Conservation (phyloP, 53 echinoderm and acorn worm genomes). For the Astropecten irregularis region DNA sequence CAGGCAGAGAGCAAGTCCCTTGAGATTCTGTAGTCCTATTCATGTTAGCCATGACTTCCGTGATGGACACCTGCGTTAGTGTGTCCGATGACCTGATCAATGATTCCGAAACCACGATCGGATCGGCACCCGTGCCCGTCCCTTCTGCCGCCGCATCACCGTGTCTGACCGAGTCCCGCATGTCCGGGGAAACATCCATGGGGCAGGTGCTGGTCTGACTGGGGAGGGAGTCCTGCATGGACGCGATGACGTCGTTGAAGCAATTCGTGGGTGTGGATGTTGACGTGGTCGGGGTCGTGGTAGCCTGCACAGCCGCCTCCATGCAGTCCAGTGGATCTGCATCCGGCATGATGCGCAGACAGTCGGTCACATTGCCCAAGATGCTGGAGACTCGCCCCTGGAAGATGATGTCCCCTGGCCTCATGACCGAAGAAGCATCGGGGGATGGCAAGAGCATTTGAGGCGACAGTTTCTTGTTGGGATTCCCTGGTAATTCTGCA, state of each 20-base stretch:
- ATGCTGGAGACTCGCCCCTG: constrained; percentile 51
- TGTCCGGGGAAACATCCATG: neutral
- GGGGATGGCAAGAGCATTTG: neutral
- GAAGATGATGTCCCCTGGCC: constrained; percentile 12
- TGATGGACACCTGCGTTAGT: neutral
- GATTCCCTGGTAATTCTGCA: neutral
- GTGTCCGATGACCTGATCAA: constrained; percentile 11
- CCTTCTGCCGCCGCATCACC: neutral
- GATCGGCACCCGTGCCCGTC: neutral
- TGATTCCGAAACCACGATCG: constrained; percentile 3
- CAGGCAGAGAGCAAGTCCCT: constrained; percentile 16
- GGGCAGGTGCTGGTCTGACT: neutral
- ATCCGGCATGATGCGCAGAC: constrained; percentile 47
- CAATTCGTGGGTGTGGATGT: constrained; percentile 1
- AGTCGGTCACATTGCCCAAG: constrained; percentile 59
- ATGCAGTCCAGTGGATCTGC: constrained; percentile 23
- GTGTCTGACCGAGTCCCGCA: neutral
- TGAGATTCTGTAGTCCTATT: neutral
- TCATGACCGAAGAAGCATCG: constrained; percentile 1
- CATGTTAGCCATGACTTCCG: constrained; percentile 31
- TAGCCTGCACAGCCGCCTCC: neutral
- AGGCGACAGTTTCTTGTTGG: neutral
- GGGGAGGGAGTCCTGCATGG: constrained; percentile 7
- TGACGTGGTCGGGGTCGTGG: neutral
- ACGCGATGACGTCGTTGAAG: constrained; percentile 17